A percentile compares a stretch with the other conserved stretches of the same genome.
These are phyloP conservation scores for Caenorhabditis sulstoni DNA, from an alignment of 2,888 invertebrate species.

Conservation along the genomic window DNA sequence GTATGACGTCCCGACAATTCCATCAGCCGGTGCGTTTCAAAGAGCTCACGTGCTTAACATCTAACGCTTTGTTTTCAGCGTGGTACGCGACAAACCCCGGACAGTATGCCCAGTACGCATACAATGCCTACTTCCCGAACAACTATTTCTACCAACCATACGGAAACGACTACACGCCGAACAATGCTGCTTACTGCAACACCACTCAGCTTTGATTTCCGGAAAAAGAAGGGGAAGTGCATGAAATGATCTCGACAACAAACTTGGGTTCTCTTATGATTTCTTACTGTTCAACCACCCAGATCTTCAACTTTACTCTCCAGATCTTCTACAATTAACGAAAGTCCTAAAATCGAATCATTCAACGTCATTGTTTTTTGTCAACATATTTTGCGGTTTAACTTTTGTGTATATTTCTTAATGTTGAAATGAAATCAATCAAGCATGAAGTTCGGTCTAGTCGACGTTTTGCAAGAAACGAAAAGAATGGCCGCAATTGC, in stretches of 20 bases:
- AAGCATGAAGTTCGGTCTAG: too few species aligned
- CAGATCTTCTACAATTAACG: too few species aligned
- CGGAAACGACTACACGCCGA: slow-evolving; percentile 60
- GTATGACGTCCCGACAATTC: slow-evolving; percentile 39
- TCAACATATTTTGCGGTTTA: too few species aligned
- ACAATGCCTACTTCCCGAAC: slow-evolving; percentile 49
- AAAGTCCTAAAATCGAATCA: too few species aligned
- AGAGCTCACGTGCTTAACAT: background rate
- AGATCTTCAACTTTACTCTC: too few species aligned
- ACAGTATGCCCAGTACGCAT: slow-evolving; percentile 17
- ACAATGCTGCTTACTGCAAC: slow-evolving; percentile 55
- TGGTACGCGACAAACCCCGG: slow-evolving; percentile 39
- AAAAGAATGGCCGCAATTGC: slow-evolving; percentile 12
- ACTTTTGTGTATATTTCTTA: too few species aligned
- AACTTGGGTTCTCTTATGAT: background rate
- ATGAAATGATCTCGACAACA: slow-evolving; percentile 5
- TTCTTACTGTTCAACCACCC: too few species aligned
- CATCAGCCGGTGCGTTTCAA: slow-evolving; percentile 21
- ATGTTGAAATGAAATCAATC: too few species aligned
- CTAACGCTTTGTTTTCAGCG: slow-evolving; percentile 24
- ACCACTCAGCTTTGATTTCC: slow-evolving; percentile 1
- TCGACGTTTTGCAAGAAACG: background rate
- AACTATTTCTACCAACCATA: slow-evolving; percentile 47
- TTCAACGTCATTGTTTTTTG: too few species aligned
- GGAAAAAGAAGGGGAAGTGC: background rate